Evolutionary conservation across 2,113 vertebrate species (phyloP), one percentile per base, ranked within the genome.

Genomic region (Ceuthmochares aereus): DNA sequence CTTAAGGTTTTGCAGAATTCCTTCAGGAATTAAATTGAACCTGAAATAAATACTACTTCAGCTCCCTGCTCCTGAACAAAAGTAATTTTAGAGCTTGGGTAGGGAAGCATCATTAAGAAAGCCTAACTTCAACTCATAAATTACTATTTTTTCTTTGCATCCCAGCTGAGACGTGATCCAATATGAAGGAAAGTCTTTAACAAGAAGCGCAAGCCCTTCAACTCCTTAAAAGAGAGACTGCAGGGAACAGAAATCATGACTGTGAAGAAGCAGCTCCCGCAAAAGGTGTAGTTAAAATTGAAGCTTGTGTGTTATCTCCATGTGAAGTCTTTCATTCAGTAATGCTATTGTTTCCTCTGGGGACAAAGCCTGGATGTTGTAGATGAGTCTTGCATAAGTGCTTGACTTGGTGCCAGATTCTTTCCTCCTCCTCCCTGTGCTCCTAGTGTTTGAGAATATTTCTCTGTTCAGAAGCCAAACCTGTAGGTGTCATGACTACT

Each of bases 171-270:
- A 56, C 97, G 98, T 11, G 75, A 83, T 68, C 97, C 96, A 14
- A 95, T 97, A 87, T 97, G 96, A 91, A 96, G 52, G 77, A 97
- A 97, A 87, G 15, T 95, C 77, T 96, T 97, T 88, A 90, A 89
- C 45, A 96, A 96, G 93, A 98, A 98, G 51, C 69, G 66, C 62
- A 96, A 96, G 58, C 84, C 96, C 58, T 98, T 98, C 95, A 96
- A 49, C 94, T 97, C 97, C 76, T 84, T 96, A 86, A 97, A 97
- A 84, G 95, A 97, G 79, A 96, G 97, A 83, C 87, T 95, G 49
- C 49, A 78, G 51, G 97, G 97, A 85, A 96, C 91, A 55, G 97
- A 97, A 68, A 91, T 96, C 29, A 42, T 56, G n/a, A 21, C 91
- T 3, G 67, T 96, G 84, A 94, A 58, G 63, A 96, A 43, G 30